Evolutionary conservation across 2,113 vertebrate genomes (phyloP).

Genomic region (Hepsetus odoe): DNA sequence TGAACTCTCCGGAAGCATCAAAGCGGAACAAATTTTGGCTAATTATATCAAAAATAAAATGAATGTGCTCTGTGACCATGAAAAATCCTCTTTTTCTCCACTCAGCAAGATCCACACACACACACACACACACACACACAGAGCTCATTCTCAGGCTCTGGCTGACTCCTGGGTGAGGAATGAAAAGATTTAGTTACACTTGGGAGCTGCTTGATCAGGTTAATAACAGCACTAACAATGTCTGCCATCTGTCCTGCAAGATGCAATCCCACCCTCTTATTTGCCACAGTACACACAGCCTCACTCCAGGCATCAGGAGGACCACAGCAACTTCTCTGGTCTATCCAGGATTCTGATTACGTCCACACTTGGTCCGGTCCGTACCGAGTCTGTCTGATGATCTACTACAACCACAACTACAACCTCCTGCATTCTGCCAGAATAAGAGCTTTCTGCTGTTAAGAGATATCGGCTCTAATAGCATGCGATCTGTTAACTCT

Average conservation of each 20-base stretch:
- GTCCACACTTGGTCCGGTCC: too few species aligned
- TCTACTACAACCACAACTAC: too few species aligned
- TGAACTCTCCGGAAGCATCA: conserved; percentile 46
- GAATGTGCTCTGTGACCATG: conserved; percentile 46
- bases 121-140: conserved; percentile 15
- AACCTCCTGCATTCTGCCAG: too few species aligned
- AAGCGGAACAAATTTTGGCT: conserved; percentile 54
- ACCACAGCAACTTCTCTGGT: not conserved
- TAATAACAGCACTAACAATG: conserved; percentile 40
- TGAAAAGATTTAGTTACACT: conserved; percentile 33
- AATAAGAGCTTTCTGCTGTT: too few species aligned
- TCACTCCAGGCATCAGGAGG: not conserved
- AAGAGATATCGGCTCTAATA: too few species aligned
- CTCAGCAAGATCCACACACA: conserved; percentile 38
- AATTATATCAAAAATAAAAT: conserved; percentile 58
- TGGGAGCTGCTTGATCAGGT: conserved; percentile 21
- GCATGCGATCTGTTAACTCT: too few species aligned
- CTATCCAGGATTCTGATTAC: too few species aligned
- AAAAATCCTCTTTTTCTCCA: conserved; percentile 47
- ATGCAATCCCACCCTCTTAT: not conserved
- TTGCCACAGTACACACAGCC: not conserved
- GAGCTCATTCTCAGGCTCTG: not conserved
- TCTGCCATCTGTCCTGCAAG: conserved; percentile 37
- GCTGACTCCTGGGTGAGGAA: conserved; percentile 17
- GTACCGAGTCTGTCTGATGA: too few species aligned